Conservation (phyloP, 2,113 vertebrate genomes). For the Lontra canadensis region DNA sequence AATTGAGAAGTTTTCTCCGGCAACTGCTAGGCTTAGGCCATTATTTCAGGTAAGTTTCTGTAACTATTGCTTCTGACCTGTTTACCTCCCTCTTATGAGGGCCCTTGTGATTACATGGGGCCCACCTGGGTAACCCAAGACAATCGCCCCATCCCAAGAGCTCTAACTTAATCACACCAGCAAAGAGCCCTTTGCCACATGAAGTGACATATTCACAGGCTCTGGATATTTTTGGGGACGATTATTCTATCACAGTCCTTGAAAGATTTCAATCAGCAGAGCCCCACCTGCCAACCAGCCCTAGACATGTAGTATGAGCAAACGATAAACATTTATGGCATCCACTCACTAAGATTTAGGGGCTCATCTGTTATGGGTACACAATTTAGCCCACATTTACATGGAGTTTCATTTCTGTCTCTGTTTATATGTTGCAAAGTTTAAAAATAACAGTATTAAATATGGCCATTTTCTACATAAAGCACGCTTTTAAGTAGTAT, state of each 20-base stretch:
- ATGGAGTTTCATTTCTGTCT: neutral
- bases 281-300: neutral
- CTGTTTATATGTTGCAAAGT: neutral
- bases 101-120: neutral
- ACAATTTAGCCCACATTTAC: neutral
- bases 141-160: too few relatives aligned
- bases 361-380: neutral
- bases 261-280: neutral
- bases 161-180: neutral
- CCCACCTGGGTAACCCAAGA: neutral
- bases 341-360: neutral
- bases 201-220: neutral
- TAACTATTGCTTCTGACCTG: neutral
- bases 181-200: neutral
- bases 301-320: neutral
- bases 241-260: neutral
- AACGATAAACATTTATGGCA: neutral
- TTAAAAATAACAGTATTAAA: neutral
- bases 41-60: neutral
- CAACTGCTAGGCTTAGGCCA: neutral
- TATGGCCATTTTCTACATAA: neutral
- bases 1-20: neutral
- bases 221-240: neutral
- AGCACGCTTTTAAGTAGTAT: neutral
- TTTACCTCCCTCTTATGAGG: neutral